Evolutionary conservation across 2,797 vertebrate genomes (phyloP), one percentile per base, ranked within the genome.

Genomic region (Pithecia hirsuta): DNA sequence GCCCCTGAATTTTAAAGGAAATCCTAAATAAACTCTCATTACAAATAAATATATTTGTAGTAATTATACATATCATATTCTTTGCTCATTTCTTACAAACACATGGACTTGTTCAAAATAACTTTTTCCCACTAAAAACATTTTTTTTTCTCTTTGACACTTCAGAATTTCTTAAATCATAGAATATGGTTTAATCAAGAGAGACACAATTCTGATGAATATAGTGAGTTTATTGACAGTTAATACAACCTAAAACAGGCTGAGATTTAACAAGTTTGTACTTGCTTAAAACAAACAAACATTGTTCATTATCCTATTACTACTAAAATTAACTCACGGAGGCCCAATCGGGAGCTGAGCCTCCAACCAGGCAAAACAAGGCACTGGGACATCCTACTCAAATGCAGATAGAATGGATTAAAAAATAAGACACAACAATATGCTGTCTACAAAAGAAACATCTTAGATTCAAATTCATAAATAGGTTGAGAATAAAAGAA

Each of bases 61-160:
- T 83, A 74, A 85, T 22, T 59, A 76, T 22, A 82, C 1, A 39
- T 55, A 74, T 46, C 7, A 79, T 41, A 39, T 64, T 46, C n/a
- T 82, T 81, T 93, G 88, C 46, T 64, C 19, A 78, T 83, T 70
- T 87, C 93, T 93, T 80, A 85, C 24, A 94, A 81, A 95, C 24
- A 82, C 76, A 84, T 2, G 36, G 46, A 79, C 22, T 74, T 95
- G 44, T 50, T 92, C 41, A 85, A 94, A 85, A 48, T 76, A 67
- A 48, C 12, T 46, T 76, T 50, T 88, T 28, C 33, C n/a, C 48
- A 80, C 22, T 94, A 83, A 79, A 91, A 93, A 59, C n/a, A 67
- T 46, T 92, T 84, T 92, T 88, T 88, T 88, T 72, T 87, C 57
- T 81, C 24, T 80, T 67, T 76, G 48, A 89, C 3, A 8, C 28